Evolutionary conservation across 2,888 invertebrate genomes (phyloP), one percentile per base, ranked within the genome.

Genomic region (Theretra japonica): DNA sequence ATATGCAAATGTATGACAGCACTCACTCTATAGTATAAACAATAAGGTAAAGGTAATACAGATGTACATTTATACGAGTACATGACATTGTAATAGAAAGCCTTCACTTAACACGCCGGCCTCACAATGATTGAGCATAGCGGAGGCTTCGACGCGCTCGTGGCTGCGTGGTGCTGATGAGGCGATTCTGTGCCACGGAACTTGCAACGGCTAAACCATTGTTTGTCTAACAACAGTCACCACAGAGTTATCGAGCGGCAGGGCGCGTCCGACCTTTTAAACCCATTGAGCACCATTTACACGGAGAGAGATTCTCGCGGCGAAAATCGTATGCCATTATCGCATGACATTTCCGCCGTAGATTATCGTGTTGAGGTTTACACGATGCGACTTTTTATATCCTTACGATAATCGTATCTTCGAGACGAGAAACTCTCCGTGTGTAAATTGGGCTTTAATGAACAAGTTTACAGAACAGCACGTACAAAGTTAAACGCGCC

Each of bases 81-180:
- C 23, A 23, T 15, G 28, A 68, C 77, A 79, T 83, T 84, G 80
- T 80, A 60, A 80, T 62, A 53, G 28, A 71, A 15, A 73, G 74
- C 70, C 48, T 69, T 78, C 72, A 72, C 73, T 76, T 71, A 73
- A 73, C 78, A 78, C 75, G 74, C 72, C 73, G 72, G 77, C 75
- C 73, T 72, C 80, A 81, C 79, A 83, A 82, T 87, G 82, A 86
- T 86, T 83, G 83, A 85, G 82, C 82, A 83, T 65, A 65, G 65
- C 15, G 6, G 65, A 41, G 62, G 58, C 75, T 77, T 78, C 75
- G 75, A 78, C 79, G 81, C 80, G 72, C 77, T 73, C 70, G 75
- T 70, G 74, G 77, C 76, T 65, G 76, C 79, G 73, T 80, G 78
- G 79, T 78, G 83, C 84, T 90, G 87, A 91, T 88, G 88, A 87